phyloP scores from a whole-genome alignment of 92 coral and sea anemone genomes.

The Palythoa heliodiscus region DNA sequence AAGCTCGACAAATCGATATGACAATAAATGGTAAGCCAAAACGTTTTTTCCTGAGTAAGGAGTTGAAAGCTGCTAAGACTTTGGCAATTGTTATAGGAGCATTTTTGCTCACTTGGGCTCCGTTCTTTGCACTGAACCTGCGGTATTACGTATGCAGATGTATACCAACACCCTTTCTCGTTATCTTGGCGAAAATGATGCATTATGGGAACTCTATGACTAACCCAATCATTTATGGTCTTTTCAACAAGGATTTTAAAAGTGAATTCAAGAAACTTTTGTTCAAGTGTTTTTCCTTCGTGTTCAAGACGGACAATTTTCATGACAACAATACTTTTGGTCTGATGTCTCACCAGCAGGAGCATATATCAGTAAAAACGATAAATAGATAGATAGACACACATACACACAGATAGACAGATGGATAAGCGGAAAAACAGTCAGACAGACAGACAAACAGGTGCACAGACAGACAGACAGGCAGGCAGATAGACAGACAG shows the following conservation, averaged over 20 bases:
- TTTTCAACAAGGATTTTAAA: constrained; percentile 89
- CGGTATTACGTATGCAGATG: constrained; percentile 65
- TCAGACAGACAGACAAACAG: neutral
- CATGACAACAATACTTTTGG: constrained; percentile 5
- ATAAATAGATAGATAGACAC: neutral
- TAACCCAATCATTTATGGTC: constrained; percentile 92
- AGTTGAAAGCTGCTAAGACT: constrained; percentile 95
- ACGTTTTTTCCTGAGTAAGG: constrained; percentile 77
- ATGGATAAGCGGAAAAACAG: neutral
- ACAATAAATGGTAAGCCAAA: constrained; percentile 80
- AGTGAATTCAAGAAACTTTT: constrained; percentile 77
- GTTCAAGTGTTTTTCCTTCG: constrained; percentile 51
- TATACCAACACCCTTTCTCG: constrained; percentile 63
- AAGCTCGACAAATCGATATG: constrained; percentile 80
- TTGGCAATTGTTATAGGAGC: constrained; percentile 95
- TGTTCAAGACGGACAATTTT: constrained; percentile 4
- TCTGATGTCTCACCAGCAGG: constrained; percentile 24
- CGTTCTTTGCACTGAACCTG: constrained; percentile 89
- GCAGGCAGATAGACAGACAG: neutral
- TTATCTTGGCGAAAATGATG: constrained; percentile 89
- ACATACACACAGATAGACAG: neutral
- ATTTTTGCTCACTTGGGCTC: constrained; percentile 93
- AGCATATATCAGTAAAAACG: constrained; percentile 14
- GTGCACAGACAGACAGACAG: neutral
- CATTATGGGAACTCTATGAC: constrained; percentile 92